These are phyloP conservation scores for Chrysochloris asiatica DNA, from an alignment of 2,113 vertebrate genomes.

Conservation along the genomic window DNA sequence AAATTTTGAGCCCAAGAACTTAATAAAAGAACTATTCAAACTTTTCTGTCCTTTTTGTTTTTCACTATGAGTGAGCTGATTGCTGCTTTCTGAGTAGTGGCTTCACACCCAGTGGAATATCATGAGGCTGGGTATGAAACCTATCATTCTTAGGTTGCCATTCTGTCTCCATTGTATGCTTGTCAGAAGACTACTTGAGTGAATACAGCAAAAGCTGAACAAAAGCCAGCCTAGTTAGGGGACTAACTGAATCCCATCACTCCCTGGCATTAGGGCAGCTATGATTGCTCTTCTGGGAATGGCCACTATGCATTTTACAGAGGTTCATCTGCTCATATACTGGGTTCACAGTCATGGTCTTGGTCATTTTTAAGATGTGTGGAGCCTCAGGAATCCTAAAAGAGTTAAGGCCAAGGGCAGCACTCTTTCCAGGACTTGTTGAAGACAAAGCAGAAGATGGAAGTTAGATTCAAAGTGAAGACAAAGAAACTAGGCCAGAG, in stretches of 20 bases:
- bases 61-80: background rate
- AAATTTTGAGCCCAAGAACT: background rate
- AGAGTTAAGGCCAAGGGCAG: background rate
- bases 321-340: background rate
- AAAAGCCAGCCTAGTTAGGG: background rate
- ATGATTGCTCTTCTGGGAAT: background rate
- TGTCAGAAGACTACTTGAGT: background rate
- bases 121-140: conserved; percentile 9
- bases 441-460: background rate
- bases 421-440: background rate
- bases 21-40: background rate
- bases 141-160: background rate
- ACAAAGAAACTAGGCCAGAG: background rate
- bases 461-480: background rate
- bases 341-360: background rate
- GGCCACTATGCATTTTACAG: background rate
- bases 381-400: background rate
- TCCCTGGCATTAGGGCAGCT: background rate
- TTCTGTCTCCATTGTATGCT: background rate
- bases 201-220: background rate
- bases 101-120: background rate
- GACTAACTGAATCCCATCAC: background rate
- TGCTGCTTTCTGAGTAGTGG: conserved; percentile 8
- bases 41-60: background rate
- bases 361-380: background rate